Conservation (phyloP, 2,113 vertebrate species). For the Ceratotherium simum region DNA sequence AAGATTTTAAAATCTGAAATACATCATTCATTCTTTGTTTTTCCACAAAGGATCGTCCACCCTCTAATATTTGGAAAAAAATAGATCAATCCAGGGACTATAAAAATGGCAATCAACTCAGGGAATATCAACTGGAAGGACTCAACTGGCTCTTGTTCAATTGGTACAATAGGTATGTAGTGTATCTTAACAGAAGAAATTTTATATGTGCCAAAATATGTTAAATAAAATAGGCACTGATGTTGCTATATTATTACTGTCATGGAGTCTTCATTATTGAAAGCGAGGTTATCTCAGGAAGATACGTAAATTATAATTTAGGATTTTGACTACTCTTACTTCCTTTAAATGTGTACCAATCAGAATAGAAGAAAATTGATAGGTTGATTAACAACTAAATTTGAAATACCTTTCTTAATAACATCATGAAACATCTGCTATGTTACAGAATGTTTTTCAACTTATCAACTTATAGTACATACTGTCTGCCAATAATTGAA, state of each 20-base stretch:
- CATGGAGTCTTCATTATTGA: conserved; percentile 25
- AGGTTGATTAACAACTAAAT: conserved; percentile 53
- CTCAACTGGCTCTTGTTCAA: conserved; percentile 99
- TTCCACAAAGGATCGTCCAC: conserved; percentile 93
- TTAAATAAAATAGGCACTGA: not conserved
- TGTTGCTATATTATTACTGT: not conserved
- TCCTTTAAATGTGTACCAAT: not conserved
- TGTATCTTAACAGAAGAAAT: not conserved
- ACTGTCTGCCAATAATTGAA: not conserved
- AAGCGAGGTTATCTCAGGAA: not conserved
- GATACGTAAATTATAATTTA: conserved; percentile 30
- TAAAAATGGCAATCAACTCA: conserved; percentile 97
- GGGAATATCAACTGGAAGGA: conserved; percentile 99
- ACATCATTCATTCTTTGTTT: conserved; percentile 61
- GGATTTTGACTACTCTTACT: not conserved
- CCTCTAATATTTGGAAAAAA: conserved; percentile 98
- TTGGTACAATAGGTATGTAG: conserved; percentile 98
- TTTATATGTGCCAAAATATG: conserved; percentile 6
- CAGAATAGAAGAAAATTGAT: not conserved
- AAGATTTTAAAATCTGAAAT: not conserved
- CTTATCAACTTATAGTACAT: not conserved
- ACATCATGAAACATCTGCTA: not conserved
- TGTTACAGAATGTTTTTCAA: not conserved
- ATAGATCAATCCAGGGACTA: conserved; percentile 97
- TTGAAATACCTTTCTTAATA: conserved; percentile 42